Base-by-base conservation (phyloP, 2,797 vertebrate species). In the Takifugu ocellatus region DNA sequence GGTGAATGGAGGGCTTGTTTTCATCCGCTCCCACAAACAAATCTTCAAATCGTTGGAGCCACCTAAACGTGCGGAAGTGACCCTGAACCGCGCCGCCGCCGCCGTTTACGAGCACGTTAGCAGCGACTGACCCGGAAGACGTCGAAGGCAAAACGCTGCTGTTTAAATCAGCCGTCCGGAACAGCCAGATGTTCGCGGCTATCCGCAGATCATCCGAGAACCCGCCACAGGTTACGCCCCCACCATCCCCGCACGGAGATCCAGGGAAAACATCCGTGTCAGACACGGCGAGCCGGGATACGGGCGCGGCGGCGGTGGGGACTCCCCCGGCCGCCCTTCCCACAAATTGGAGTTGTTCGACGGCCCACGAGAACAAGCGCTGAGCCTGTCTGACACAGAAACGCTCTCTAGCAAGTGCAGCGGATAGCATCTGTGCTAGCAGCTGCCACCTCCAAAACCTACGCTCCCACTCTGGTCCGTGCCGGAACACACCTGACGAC, bases 101-200 rank as follows among this genome's bases (percentile, higher is more conserved):
- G 31, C 31, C 31, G 2, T 33, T 33, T 10, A 10, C 63, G 63
- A 80, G 65, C 77, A 76, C 71, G 79, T 81, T 61, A 16, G 82
- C 77, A 73, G 26, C 24, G 57, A 64, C 71, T 73, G 77, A 82
- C 75, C 85, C 65, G 76, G 70, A 80, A 69, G 76, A 69, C 0
- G 68, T 76, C 56, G 1, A 48, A 57, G 74, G 79, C 83, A 58
- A 51, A 62, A 11, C 50, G 66, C 3, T 24, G 52, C 59, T 25
- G 70, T 68, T 63, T 31, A 21, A 64, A 52, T 45, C 74, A 61
- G 58, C 74, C 70, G 66, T 75, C 79, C 81, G 61, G 69, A 52
- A 79, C 78, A 69, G 51, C 83, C 84, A 86, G 78, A 81, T 85
- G 84, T 83, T 84, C 25, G 39, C 56, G 61, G 54, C 6, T 39